phyloP scores from a whole-genome alignment of 37 sponge, comb jelly and placozoan species.

The Haliclona indistincta region DNA sequence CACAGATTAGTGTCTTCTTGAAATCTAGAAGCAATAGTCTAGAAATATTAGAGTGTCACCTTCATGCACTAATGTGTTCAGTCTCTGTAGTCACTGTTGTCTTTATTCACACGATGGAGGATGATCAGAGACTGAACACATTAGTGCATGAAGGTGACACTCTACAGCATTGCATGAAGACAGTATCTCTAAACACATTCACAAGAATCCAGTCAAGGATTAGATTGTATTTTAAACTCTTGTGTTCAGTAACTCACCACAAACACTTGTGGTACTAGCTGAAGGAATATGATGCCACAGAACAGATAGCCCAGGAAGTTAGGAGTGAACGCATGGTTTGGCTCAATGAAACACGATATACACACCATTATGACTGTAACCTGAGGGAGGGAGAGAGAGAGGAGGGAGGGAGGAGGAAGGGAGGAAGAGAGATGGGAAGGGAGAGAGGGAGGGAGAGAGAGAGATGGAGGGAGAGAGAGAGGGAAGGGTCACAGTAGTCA shows the following conservation, averaged over 20 bases:
- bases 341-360: background rate
- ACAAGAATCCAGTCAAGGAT: background rate
- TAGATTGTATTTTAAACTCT: background rate
- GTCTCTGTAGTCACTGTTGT: too few species aligned
- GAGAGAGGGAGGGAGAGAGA: background rate
- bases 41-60: background rate
- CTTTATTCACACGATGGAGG: too few species aligned
- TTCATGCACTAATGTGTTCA: too few species aligned
- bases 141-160: too few species aligned
- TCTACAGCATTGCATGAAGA: too few species aligned
- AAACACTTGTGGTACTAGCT: constrained; percentile 50
- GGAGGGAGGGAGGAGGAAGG: constrained; percentile 1
- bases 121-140: too few species aligned
- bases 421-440: background rate
- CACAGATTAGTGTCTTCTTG: too few species aligned
- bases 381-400: background rate
- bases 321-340: constrained; percentile 26
- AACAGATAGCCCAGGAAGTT: constrained; percentile 53
- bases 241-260: constrained; percentile 39
- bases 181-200: constrained; percentile 1
- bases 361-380: too few species aligned
- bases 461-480: background rate
- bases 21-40: background rate
- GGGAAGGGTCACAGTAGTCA: background rate
- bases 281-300: constrained; percentile 50